Percentiles rank a stretch among this genome's conserved stretches.
Evolutionary conservation across 2,113 vertebrate genomes (phyloP).

Genomic region (Myiagra hebetior): DNA sequence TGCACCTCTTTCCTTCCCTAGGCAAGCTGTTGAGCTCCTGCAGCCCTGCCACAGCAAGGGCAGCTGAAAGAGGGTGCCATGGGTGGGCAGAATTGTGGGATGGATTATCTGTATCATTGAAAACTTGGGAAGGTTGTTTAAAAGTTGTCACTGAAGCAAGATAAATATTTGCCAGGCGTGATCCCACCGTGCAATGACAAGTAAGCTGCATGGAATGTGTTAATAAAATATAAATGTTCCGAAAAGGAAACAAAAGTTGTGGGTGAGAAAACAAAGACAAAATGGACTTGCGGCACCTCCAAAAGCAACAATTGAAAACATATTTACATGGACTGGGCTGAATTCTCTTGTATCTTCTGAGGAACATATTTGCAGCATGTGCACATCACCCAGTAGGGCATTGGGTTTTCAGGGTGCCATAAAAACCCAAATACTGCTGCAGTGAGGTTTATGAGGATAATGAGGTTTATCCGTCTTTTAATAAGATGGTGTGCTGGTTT

Average conservation of each 20-base stretch:
- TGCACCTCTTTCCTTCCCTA: background rate
- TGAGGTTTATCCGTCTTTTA: background rate
- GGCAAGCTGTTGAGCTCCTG: background rate
- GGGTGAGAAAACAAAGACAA: constrained; percentile 41
- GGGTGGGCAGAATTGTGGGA: background rate
- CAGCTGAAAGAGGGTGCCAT: background rate
- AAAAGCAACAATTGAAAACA: background rate
- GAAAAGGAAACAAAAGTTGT: constrained; percentile 21
- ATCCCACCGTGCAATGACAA: background rate
- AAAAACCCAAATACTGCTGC: background rate
- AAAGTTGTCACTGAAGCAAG: constrained; percentile 3
- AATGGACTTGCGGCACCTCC: background rate
- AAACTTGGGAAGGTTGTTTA: background rate
- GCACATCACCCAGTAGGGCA: background rate
- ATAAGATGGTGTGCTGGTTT: no score
- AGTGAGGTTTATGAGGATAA: background rate
- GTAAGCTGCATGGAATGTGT: constrained; percentile 46
- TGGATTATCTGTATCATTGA: background rate
- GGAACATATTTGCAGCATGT: background rate
- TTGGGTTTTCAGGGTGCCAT: background rate
- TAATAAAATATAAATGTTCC: constrained; percentile 47
- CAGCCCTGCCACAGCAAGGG: background rate
- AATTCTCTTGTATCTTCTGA: background rate
- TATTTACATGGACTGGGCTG: background rate
- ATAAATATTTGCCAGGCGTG: constrained; percentile 42